These are phyloP conservation scores for Papilio gigon DNA, from an alignment of 2,888 invertebrate genomes.

Conservation along the genomic window DNA sequence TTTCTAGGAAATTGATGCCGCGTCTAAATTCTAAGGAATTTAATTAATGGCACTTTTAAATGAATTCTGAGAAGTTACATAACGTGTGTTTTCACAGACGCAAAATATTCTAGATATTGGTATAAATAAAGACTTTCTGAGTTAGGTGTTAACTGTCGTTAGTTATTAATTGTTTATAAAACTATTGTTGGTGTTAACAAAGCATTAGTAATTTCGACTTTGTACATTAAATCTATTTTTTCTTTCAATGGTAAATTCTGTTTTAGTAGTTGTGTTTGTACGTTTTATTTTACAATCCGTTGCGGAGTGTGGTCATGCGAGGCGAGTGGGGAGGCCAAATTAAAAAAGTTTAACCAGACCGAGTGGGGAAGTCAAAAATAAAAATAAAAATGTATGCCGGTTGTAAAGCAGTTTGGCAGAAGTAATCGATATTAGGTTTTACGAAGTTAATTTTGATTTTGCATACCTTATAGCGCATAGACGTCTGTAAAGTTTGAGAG, in stretches of 20 bases:
- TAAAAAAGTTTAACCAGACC: slow-evolving; percentile 71
- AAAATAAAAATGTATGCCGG: slow-evolving; percentile 1
- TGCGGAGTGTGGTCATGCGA: slow-evolving; percentile 38
- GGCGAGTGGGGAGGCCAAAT: slow-evolving; percentile 57
- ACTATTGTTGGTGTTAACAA: no score
- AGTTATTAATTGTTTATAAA: no score
- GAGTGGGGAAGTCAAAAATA: slow-evolving; percentile 36
- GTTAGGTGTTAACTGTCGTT: no score
- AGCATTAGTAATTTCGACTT: background rate
- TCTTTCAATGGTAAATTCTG: slow-evolving; percentile 25
- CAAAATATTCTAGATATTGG: no score
- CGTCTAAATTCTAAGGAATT: no score
- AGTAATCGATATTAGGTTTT: slow-evolving; percentile 40
- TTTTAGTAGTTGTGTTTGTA: slow-evolving; percentile 35
- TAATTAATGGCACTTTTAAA: no score
- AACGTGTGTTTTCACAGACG: no score
- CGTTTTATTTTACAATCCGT: slow-evolving; percentile 44
- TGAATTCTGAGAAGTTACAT: no score
- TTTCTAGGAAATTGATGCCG: no score
- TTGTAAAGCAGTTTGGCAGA: slow-evolving; percentile 44
- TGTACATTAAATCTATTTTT: background rate
- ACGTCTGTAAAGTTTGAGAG: background rate
- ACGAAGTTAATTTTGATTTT: background rate
- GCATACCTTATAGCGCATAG: background rate
- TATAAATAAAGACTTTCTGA: no score